Percentiles rank a stretch among this genome's conserved stretches.
Evolutionary conservation across 2,113 vertebrate species (phyloP).

Genomic region (Glaucidium brasilianum): DNA sequence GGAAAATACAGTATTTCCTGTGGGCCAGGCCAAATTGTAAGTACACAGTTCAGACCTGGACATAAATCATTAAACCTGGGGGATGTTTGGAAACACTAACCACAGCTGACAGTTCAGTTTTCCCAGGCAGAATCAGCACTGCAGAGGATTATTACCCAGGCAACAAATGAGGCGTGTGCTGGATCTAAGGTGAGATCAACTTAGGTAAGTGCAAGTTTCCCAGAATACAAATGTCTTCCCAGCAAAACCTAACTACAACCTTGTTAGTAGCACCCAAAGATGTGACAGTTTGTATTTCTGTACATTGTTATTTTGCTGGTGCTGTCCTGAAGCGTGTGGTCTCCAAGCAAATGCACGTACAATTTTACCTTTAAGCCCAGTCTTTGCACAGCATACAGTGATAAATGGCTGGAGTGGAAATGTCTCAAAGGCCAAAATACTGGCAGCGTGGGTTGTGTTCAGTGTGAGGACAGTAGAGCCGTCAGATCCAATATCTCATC

Average conservation of each 20-base stretch:
- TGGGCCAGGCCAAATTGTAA: not conserved
- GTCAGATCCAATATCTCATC: slow-evolving; percentile 56
- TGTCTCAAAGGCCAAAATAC: slow-evolving; percentile 13
- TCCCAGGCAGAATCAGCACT: not conserved
- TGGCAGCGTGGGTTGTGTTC: not conserved
- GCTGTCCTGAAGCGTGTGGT: not conserved
- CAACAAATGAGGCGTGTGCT: not conserved
- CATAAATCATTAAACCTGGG: not conserved
- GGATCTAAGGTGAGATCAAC: not conserved
- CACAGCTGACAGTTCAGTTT: not conserved
- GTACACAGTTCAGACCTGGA: not conserved
- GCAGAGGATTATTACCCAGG: not conserved
- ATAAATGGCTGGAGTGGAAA: slow-evolving; percentile 13
- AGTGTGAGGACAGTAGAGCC: not conserved
- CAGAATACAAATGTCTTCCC: not conserved
- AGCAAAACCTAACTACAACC: not conserved
- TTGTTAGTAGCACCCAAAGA: not conserved
- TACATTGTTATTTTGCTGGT: not conserved
- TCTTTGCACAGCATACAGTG: not conserved
- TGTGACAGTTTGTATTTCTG: not conserved
- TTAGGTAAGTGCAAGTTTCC: not conserved
- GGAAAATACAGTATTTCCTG: not conserved
- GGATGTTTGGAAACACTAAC: not conserved
- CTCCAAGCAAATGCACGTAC: not conserved
- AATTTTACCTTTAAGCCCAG: not conserved